Percentiles rank a stretch among this genome's conserved stretches.
These are phyloP conservation scores for Caradrina clavipalpis DNA, from an alignment of 2,888 invertebrate species.

Conservation along the genomic window DNA sequence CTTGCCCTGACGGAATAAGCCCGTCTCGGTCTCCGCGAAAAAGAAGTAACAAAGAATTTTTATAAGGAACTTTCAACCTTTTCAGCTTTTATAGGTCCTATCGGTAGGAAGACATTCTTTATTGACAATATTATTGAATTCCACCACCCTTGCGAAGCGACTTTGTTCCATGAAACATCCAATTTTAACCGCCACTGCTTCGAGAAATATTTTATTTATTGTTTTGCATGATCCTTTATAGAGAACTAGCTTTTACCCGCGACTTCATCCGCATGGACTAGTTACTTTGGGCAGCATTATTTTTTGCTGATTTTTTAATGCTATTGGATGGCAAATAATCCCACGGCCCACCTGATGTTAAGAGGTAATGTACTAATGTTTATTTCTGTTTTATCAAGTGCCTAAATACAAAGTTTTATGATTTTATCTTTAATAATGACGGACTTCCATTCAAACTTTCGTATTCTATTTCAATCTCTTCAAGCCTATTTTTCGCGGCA, in stretches of 20 bases:
- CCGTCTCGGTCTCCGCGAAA: slow-evolving; percentile 21
- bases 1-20: slow-evolving; percentile 29
- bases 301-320: too few relatives aligned
- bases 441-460: too few relatives aligned
- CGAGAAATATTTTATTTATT: slow-evolving; percentile 77
- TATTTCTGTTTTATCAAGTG: too few relatives aligned
- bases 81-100: slow-evolving; percentile 63
- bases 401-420: too few relatives aligned
- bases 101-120: slow-evolving; percentile 67
- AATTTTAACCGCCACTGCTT: slow-evolving; percentile 71
- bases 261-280: too few relatives aligned
- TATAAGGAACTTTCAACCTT: slow-evolving; percentile 62
- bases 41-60: slow-evolving; percentile 64
- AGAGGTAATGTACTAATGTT: too few relatives aligned
- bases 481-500: too few relatives aligned
- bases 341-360: too few relatives aligned
- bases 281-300: too few relatives aligned
- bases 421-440: too few relatives aligned
- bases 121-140: slow-evolving; percentile 81
- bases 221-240: slow-evolving; percentile 75
- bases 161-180: slow-evolving; percentile 71
- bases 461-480: too few relatives aligned
- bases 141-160: slow-evolving; percentile 65
- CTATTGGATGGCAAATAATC: too few relatives aligned
- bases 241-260: slow-evolving; percentile 32